Evolutionary conservation across 2,888 invertebrate species (phyloP).

Genomic region (Diplolepis rosae): DNA sequence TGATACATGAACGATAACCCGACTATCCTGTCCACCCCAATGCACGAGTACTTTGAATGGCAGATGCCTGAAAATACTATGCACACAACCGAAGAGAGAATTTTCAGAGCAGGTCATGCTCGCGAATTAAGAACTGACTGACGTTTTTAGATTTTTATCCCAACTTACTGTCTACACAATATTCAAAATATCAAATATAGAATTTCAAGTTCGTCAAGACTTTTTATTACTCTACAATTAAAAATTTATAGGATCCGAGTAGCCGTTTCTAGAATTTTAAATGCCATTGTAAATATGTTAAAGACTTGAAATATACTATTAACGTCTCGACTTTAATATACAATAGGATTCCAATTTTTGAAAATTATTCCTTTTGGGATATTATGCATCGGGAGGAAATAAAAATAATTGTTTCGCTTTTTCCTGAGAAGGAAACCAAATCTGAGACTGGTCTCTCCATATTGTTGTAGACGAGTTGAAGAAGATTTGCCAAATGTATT

Average conservation of each 20-base stretch:
- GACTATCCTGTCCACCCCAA: constrained; percentile 38
- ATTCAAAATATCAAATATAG: background rate
- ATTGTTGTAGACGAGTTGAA: constrained; percentile 87
- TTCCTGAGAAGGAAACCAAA: constrained; percentile 47
- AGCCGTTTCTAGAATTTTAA: no score
- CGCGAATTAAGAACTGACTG: constrained; percentile 30
- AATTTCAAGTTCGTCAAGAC: no score
- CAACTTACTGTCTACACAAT: background rate
- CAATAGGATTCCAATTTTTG: no score
- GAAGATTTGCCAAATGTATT: constrained; percentile 96
- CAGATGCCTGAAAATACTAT: constrained; percentile 39
- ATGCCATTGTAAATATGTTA: no score
- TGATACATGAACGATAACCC: constrained; percentile 46
- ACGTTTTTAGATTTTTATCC: background rate
- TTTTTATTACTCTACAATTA: no score
- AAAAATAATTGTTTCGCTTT: constrained; percentile 35
- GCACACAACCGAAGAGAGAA: constrained; percentile 55
- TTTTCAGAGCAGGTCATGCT: constrained; percentile 62
- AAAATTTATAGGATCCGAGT: no score
- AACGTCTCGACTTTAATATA: no score
- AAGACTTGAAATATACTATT: no score
- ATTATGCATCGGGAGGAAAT: constrained; percentile 38
- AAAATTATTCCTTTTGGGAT: constrained; percentile 35
- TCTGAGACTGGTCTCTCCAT: constrained; percentile 60
- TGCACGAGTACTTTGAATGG: constrained; percentile 46